Evolutionary conservation across 2,888 invertebrate genomes (phyloP), one percentile per base, ranked within the genome.

Genomic region (Agrotis exclamationis): DNA sequence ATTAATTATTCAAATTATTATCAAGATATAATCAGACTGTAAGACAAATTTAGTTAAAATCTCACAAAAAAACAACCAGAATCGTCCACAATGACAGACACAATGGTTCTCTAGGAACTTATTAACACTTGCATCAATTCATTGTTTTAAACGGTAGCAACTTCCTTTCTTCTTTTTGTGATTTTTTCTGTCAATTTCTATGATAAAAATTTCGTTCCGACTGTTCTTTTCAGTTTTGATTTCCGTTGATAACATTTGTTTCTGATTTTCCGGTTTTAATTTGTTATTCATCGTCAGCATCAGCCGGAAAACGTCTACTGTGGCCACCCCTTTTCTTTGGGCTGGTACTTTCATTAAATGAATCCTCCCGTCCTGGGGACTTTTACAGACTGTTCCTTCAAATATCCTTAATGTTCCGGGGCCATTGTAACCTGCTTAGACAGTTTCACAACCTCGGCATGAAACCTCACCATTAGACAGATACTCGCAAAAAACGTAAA

Each of bases 91-190:
- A 79, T 59, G 67, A 57, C 33, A 33, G n/a, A 33, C 63, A 79
- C 83, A 83, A 79, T 83, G 72, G 51, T 51, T 48, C 66, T 71
- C 57, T 65, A 78, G 75, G 80, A 85, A 80, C 65, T 70, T 54
- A 50, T 63, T 33, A 64, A 60, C 63, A 60, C 9, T 33, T 22
- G 56, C 73, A 69, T 64, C 60, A 54, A 63, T 63, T 70, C 79
- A 83, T 83, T 84, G 83, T 84, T 63, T 2, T 11, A 48, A 63
- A 48, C n/a, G 24, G 2, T 24, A 22, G n/a, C 13, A 28, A 33
- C 56, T 83, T 76, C 69, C 76, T 70, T 63, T 65, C 51, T 65
- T 65, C 51, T 56, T 70, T 63, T 59, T 69, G 18, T 16, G 16
- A 45, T 2, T 62, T 51, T 13, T 11, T 56, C 7, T 58, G 20